A percentile compares a stretch with the other conserved stretches of the same genome.
These are phyloP conservation scores for Neoitamus cyanurus DNA, from an alignment of 2,888 invertebrate genomes.

Conservation along the genomic window DNA sequence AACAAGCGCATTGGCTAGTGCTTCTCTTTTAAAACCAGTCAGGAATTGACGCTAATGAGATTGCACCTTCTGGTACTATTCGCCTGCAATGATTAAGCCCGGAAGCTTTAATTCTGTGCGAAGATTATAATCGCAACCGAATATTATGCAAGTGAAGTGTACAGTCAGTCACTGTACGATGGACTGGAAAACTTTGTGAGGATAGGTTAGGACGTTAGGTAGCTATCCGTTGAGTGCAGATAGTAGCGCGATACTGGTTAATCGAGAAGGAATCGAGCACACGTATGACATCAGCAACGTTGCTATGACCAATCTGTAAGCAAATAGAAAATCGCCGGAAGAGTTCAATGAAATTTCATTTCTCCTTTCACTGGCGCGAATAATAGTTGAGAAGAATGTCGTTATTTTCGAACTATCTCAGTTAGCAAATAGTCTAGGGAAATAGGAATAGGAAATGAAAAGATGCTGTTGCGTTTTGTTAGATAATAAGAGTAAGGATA, in stretches of 20 bases:
- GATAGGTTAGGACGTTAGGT: not conserved
- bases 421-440: not conserved
- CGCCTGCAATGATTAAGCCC: not conserved
- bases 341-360: not conserved
- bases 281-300: not conserved
- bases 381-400: not conserved
- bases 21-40: not conserved
- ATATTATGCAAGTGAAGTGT: not conserved
- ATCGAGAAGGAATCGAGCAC: not conserved
- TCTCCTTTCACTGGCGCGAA: not conserved
- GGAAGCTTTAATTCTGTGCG: not conserved
- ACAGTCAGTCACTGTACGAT: not conserved
- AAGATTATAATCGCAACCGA: not conserved
- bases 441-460: not conserved
- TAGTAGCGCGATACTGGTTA: not conserved
- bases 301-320: not conserved
- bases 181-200: not conserved
- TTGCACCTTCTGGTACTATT: not conserved
- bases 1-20: not conserved
- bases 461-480: not conserved
- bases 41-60: not conserved
- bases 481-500: not conserved
- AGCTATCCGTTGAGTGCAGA: not conserved
- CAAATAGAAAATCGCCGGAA: constrained; percentile 1
- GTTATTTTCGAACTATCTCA: not conserved